A percentile compares a stretch with the other conserved stretches of the same genome.
Conservation (phyloP, 2,113 vertebrate genomes). For the Anguilla japonica region DNA sequence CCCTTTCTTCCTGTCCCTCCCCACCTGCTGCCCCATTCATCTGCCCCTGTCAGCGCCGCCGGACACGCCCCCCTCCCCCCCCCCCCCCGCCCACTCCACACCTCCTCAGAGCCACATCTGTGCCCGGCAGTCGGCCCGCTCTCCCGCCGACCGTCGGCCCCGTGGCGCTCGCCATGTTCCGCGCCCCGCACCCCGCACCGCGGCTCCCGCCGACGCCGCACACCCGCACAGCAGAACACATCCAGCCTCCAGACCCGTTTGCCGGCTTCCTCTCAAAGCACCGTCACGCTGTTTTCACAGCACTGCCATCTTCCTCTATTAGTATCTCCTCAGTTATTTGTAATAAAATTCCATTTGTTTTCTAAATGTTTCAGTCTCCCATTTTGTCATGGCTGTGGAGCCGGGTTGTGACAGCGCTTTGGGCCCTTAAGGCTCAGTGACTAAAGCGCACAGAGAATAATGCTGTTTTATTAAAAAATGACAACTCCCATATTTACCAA, state of each 20-base stretch:
- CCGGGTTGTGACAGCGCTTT: neutral
- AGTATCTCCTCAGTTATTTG: too few relatives aligned
- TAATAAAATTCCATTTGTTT: too few relatives aligned
- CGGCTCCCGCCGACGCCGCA: neutral
- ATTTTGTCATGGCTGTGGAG: too few relatives aligned
- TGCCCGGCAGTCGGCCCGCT: neutral
- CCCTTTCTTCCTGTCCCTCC: conserved; percentile 35
- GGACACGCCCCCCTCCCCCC: neutral
- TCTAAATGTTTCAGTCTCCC: too few relatives aligned
- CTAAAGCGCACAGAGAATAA: too few relatives aligned
- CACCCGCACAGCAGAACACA: neutral
- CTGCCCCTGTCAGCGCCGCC: conserved; percentile 42
- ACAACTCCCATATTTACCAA: neutral
- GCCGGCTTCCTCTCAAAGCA: neutral
- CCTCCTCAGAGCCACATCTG: conserved; percentile 33
- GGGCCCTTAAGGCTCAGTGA: too few relatives aligned
- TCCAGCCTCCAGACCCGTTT: neutral
- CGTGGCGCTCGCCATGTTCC: neutral
- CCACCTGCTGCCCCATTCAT: conserved; percentile 53
- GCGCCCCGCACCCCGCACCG: neutral
- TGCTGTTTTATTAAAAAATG: too few relatives aligned
- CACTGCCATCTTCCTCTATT: too few relatives aligned
- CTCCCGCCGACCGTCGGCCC: neutral
- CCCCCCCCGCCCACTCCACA: conserved; percentile 26
- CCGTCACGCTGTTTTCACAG: too few relatives aligned